These are phyloP conservation scores for Sinonovacula constricta DNA, from an alignment of 1,140 invertebrate genomes.

Conservation along the genomic window DNA sequence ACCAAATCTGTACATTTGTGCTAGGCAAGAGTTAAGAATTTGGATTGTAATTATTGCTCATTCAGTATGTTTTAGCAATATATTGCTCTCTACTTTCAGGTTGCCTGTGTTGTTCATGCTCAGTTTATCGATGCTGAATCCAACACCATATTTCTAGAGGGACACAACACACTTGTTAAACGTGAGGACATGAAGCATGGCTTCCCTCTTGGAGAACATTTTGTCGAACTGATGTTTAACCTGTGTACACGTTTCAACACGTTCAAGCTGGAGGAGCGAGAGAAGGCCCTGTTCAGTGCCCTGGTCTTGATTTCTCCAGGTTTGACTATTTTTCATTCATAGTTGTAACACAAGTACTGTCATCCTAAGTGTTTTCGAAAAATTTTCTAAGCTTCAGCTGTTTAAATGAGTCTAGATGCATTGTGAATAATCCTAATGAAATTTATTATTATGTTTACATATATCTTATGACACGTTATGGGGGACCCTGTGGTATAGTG, in stretches of 20 bases:
- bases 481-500: no score
- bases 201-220: conserved; percentile 78
- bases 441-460: no score
- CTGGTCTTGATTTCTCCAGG: conserved; percentile 96
- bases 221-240: conserved; percentile 98
- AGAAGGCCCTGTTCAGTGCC: conserved; percentile 96
- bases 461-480: no score
- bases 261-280: conserved; percentile 92
- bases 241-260: conserved; percentile 97
- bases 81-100: no score
- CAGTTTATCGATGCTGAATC: conserved; percentile 75
- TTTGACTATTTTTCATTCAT: conserved; percentile 71
- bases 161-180: conserved; percentile 67
- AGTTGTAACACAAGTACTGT: no score
- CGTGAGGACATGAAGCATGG: conserved; percentile 75
- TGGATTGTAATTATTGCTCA: background rate
- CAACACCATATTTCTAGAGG: conserved; percentile 74
- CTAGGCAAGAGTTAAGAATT: background rate
- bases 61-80: no score
- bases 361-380: no score
- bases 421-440: no score
- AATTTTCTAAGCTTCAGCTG: no score
- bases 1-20: background rate
- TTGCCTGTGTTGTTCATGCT: conserved; percentile 77
- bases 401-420: no score